These are phyloP conservation scores for Panopea generosa DNA, from an alignment of 2,888 invertebrate species.

Conservation along the genomic window DNA sequence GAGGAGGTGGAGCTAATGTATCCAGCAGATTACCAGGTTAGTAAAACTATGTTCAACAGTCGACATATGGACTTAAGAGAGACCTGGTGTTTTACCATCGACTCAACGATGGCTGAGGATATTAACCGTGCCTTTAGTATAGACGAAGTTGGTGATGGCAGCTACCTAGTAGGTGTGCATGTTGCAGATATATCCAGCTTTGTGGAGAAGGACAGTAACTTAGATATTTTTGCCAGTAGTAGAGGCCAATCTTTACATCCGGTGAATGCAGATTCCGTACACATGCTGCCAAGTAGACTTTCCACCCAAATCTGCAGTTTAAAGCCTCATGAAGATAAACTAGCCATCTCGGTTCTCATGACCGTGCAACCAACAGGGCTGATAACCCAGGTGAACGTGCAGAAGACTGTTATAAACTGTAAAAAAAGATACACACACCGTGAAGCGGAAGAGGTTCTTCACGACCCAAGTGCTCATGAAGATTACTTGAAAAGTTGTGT, in stretches of 20 bases:
- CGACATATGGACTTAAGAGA: constrained; percentile 66
- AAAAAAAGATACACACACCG: constrained; percentile 71
- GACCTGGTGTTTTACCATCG: constrained; percentile 74
- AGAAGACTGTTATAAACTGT: constrained; percentile 73
- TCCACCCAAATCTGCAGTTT: constrained; percentile 74
- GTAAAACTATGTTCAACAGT: constrained; percentile 54
- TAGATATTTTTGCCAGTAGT: constrained; percentile 74
- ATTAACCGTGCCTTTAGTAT: constrained; percentile 75
- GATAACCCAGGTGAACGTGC: constrained; percentile 63
- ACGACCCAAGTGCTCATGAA: constrained; percentile 65
- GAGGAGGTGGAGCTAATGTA: constrained; percentile 67
- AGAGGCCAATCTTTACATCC: constrained; percentile 72
- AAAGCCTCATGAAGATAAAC: constrained; percentile 66
- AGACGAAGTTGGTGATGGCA: constrained; percentile 69
- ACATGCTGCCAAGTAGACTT: constrained; percentile 74
- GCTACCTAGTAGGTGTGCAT: constrained; percentile 77
- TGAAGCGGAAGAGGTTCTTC: constrained; percentile 76
- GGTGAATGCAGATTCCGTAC: constrained; percentile 62
- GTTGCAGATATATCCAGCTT: constrained; percentile 77
- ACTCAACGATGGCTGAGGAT: constrained; percentile 52
- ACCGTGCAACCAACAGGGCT: constrained; percentile 72
- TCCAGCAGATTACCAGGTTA: constrained; percentile 60
- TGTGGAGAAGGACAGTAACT: constrained; percentile 67
- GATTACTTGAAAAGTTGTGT: constrained; percentile 75
- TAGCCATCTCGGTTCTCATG: constrained; percentile 76